Base-by-base conservation (phyloP, 2,797 vertebrate genomes). In the Sphenopsis melanotis region DNA sequence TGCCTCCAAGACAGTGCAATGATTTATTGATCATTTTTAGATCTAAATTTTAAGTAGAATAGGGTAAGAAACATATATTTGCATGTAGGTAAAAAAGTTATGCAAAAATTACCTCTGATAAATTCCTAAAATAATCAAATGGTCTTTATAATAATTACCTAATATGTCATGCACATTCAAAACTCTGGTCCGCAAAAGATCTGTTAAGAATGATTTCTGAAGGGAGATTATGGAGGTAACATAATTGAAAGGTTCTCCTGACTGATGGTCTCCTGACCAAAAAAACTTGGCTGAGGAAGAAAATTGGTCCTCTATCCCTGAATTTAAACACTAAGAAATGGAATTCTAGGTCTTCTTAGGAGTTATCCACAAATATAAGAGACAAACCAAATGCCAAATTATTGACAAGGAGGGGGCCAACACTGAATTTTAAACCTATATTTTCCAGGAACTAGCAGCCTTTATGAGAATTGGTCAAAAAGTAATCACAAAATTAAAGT, bases 321-420 rank as follows among this genome's bases (percentile, higher is more conserved):
- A 74, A 70, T 52, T 80, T 74, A 53, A 92, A 53, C 17, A 66
- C 8, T 18, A 27, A 16, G 24, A 69, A 61, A 55, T 15, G 1
- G 18, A 82, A 2, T 6, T 32, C 2, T 12, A 8, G 1, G 1
- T 2, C 1, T 44, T 81, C 30, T 42, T n/a, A 12, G 11, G 71
- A 27, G 59, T 75, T 50, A 21, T 55, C n/a, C 23, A 63, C 21
- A 52, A 59, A 59, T 11, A 2, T 6, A 29, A 34, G 26, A 32
- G 34, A 47, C 2, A 57, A 80, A 46, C 10, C 1, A 59, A 27
- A 63, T 3, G 3, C 11, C 29, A 64, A 50, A 41, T 65, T n/a
- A 13, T 26, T 29, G 11, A 39, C 14, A 30, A 44, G 2, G 3
- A 50, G 0, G 7, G 4, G 13, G 2, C 5, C 44, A 64, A 30